A percentile compares a stretch with the other conserved stretches of the same genome.
Evolutionary conservation across 2,888 invertebrate species (phyloP).

Genomic region (Orthosia cruda): DNA sequence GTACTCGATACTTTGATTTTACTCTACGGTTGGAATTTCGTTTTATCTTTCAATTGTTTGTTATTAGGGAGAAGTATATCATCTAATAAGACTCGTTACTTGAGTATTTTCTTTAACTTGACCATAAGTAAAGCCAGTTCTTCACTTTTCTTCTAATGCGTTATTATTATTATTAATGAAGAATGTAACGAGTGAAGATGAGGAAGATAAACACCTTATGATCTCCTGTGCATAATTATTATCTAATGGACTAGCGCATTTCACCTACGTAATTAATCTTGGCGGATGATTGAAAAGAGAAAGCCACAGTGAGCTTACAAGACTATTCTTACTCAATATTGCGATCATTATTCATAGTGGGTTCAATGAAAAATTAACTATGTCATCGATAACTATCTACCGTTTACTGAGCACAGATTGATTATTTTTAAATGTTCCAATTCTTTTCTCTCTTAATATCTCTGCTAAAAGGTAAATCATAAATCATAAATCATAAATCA

Average conservation of each 20-base stretch:
- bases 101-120: not conserved
- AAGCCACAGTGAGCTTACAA: conserved; percentile 36
- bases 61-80: not conserved
- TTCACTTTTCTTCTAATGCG: conserved; percentile 4
- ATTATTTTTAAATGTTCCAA: conserved; percentile 1
- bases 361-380: conserved; percentile 18
- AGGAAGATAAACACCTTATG: conserved; percentile 18
- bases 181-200: not conserved
- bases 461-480: no score
- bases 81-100: no score
- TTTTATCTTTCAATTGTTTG: not conserved
- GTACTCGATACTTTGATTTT: conserved; percentile 22
- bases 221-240: conserved; percentile 7
- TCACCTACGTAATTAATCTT: conserved; percentile 42
- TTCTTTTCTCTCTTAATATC: not conserved
- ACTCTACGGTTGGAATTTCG: conserved; percentile 5
- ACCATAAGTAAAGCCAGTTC: not conserved
- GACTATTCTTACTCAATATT: conserved; percentile 50
- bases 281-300: conserved; percentile 50
- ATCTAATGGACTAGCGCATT: conserved; percentile 33
- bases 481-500: no score
- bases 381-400: conserved; percentile 16
- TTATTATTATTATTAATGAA: no score
- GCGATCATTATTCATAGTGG: conserved; percentile 32
- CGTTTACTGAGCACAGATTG: not conserved